Evolutionary conservation across 2,888 invertebrate genomes (phyloP).

Genomic region (Plemyria rubiginata): DNA sequence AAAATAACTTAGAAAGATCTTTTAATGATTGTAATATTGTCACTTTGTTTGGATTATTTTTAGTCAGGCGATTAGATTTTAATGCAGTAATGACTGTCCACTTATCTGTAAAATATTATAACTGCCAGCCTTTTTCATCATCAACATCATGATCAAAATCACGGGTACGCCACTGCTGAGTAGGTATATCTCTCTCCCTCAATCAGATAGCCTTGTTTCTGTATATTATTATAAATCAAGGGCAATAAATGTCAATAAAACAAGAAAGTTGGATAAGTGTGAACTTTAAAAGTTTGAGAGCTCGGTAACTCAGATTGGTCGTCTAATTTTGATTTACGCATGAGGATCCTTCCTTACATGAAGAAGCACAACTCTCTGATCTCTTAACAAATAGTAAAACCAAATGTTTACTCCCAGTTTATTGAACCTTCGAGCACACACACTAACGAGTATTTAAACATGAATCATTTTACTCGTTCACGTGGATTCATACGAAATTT

Average conservation of each 20-base stretch:
- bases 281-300: too few species aligned
- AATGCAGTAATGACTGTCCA: neutral
- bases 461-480: conserved; percentile 3
- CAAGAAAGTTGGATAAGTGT: too few species aligned
- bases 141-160: too few species aligned
- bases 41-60: neutral
- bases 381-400: conserved; percentile 8
- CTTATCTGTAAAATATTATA: neutral
- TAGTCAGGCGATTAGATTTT: neutral
- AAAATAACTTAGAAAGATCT: neutral
- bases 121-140: too few species aligned
- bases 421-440: conserved; percentile 11
- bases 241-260: too few species aligned
- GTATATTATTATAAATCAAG: too few species aligned
- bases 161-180: too few species aligned
- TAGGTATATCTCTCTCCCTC: neutral
- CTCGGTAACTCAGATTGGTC: too few species aligned
- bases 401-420: conserved; percentile 19
- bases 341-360: neutral
- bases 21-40: neutral
- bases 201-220: neutral
- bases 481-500: neutral
- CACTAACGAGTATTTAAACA: neutral
- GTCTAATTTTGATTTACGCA: too few species aligned
- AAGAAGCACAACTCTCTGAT: conserved; percentile 3